A percentile compares a stretch with the other conserved stretches of the same genome.
phyloP scores from a whole-genome alignment of 2,888 invertebrate genomes.

The Pimpla rufipes region DNA sequence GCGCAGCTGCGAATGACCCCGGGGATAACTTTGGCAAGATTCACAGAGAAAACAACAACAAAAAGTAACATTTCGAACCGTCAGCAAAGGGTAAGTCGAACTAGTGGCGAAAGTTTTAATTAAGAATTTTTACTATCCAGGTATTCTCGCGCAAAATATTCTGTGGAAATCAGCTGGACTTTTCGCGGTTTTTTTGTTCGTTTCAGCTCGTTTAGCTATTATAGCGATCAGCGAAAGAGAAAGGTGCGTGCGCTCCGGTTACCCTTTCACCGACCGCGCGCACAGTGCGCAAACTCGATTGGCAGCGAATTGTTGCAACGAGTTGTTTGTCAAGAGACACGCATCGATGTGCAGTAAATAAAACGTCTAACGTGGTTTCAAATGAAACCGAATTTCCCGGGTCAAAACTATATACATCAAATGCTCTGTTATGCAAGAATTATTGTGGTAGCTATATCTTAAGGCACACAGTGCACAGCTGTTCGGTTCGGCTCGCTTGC shows the following conservation, averaged over 20 bases:
- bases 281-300: not conserved
- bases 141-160: not conserved
- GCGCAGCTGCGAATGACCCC: conserved; percentile 49
- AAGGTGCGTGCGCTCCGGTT: conserved; percentile 50
- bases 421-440: conserved; percentile 3
- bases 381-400: not conserved
- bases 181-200: not conserved
- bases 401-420: not conserved
- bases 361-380: not conserved
- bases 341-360: not conserved
- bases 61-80: not conserved
- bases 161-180: not conserved
- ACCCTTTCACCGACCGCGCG: conserved; percentile 10
- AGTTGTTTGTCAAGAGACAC: conserved; percentile 6
- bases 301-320: not conserved
- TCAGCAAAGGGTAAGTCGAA: conserved; percentile 19
- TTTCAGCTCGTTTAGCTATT: not conserved
- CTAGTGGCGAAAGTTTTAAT: not conserved
- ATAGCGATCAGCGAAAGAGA: conserved; percentile 28
- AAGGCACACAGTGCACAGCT: not conserved
- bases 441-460: not conserved
- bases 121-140: not conserved
- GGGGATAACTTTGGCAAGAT: not conserved
- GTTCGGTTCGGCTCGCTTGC: not conserved
- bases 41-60: not conserved